Percentiles rank a stretch among this genome's conserved stretches.
phyloP scores from a whole-genome alignment of 2,888 invertebrate genomes.

The Mactromeris polynyma region DNA sequence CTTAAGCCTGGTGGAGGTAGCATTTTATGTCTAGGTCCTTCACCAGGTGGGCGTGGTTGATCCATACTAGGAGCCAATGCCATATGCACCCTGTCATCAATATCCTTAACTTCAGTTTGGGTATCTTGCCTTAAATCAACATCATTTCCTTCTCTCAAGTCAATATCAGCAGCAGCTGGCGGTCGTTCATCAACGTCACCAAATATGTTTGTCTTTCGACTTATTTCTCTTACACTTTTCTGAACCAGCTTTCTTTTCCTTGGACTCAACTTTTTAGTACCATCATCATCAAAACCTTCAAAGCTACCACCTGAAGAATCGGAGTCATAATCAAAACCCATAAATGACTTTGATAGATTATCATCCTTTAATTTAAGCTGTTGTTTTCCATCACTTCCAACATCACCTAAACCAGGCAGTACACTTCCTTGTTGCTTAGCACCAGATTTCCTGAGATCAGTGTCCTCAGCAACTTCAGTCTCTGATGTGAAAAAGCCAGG shows the following conservation, averaged over 20 bases:
- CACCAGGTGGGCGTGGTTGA: constrained; percentile 38
- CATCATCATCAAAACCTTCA: constrained; percentile 72
- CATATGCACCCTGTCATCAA: constrained; percentile 54
- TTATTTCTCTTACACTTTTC: constrained; percentile 10
- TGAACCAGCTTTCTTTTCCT: constrained; percentile 61
- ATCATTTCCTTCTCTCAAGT: constrained; percentile 29
- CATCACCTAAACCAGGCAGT: background rate
- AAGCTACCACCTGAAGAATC: constrained; percentile 70
- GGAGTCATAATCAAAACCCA: constrained; percentile 77
- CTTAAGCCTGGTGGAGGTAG: constrained; percentile 48
- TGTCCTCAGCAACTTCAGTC: constrained; percentile 9
- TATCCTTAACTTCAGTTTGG: constrained; percentile 24
- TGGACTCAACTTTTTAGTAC: constrained; percentile 66
- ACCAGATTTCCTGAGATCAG: constrained; percentile 26
- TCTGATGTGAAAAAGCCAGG: constrained; percentile 26
- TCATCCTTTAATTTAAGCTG: constrained; percentile 12
- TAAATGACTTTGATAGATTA: constrained; percentile 64
- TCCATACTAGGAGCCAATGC: constrained; percentile 19
- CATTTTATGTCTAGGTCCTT: constrained; percentile 44
- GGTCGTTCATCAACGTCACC: constrained; percentile 53
- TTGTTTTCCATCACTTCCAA: background rate
- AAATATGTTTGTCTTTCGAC: constrained; percentile 39
- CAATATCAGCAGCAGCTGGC: constrained; percentile 38
- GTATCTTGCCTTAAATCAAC: constrained; percentile 44
- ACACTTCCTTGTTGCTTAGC: background rate